Evolutionary conservation across 2,888 invertebrate genomes (phyloP).

Genomic region (Agriopis leucophaearia): DNA sequence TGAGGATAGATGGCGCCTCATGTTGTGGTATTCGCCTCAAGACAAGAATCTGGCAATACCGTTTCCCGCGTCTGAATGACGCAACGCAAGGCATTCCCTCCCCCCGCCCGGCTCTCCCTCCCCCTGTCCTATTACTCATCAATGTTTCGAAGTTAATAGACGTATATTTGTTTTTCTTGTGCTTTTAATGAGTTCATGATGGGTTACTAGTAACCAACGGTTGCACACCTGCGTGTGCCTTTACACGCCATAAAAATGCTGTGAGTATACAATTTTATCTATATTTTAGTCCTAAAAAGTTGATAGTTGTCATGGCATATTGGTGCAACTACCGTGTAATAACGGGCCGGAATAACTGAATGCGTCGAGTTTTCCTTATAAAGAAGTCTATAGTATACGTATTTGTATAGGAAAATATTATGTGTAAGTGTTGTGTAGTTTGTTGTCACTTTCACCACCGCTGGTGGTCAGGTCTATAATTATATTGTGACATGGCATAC

Average conservation of each 20-base stretch:
- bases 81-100: conserved; percentile 24
- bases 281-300: conserved; percentile 11
- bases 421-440: neutral
- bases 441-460: conserved; percentile 36
- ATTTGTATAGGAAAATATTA: neutral
- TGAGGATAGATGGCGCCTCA: conserved; percentile 39
- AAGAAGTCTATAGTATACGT: neutral
- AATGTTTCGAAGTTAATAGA: conserved; percentile 74
- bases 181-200: conserved; percentile 88
- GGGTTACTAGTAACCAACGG: conserved; percentile 90
- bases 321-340: conserved; percentile 36
- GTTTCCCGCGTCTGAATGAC: conserved; percentile 34
- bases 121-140: conserved; percentile 75
- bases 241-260: conserved; percentile 87
- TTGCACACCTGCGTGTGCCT: conserved; percentile 92
- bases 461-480: conserved; percentile 42
- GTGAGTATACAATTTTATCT: conserved; percentile 83
- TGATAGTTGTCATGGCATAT: conserved; percentile 26
- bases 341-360: conserved; percentile 19
- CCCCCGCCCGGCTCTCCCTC: conserved; percentile 11
- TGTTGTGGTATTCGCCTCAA: conserved; percentile 13
- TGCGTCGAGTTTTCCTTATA: neutral
- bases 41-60: conserved; percentile 38
- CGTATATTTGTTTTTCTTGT: conserved; percentile 80
- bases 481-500: conserved; percentile 44